Percentiles rank a stretch among this genome's conserved stretches.
Evolutionary conservation across 2,113 vertebrate genomes (phyloP).

Genomic region (Notarius lentiginosus): DNA sequence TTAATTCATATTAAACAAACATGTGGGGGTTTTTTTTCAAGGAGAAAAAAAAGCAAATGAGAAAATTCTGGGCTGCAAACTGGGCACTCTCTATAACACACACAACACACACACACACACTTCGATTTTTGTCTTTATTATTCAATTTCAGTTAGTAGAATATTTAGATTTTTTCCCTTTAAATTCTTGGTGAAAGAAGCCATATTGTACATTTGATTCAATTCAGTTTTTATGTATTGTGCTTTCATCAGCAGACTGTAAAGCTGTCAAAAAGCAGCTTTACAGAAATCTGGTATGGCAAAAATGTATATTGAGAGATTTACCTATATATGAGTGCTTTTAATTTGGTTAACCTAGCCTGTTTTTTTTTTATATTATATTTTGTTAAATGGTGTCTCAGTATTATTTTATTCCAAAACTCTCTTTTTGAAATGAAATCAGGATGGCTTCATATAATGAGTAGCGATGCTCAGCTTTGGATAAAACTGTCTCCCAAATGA

Average conservation of each 20-base stretch:
- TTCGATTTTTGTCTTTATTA: not conserved
- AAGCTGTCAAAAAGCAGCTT: not conserved
- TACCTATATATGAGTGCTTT: not conserved
- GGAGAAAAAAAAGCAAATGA: slow-evolving; percentile 60
- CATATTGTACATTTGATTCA: not conserved
- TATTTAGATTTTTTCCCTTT: not conserved
- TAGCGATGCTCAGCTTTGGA: not conserved
- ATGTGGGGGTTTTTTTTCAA: slow-evolving; percentile 64
- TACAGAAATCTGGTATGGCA: not conserved
- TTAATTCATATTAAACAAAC: slow-evolving; percentile 79
- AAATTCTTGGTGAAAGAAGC: not conserved
- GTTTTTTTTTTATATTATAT: not conserved
- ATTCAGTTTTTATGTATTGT: not conserved
- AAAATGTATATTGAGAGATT: not conserved
- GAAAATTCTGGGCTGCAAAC: slow-evolving; percentile 67
- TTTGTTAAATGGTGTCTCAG: not conserved
- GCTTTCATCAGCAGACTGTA: not conserved
- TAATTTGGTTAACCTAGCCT: not conserved
- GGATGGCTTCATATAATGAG: not conserved
- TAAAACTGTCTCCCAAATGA: not conserved
- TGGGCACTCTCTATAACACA: not conserved
- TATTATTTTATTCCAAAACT: not conserved
- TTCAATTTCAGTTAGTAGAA: not conserved
- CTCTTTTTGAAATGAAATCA: not conserved
- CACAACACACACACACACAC: not conserved